A percentile compares a stretch with the other conserved stretches of the same genome.
These are phyloP conservation scores for Uropetala carovei DNA, from an alignment of 2,888 invertebrate species.

Conservation along the genomic window DNA sequence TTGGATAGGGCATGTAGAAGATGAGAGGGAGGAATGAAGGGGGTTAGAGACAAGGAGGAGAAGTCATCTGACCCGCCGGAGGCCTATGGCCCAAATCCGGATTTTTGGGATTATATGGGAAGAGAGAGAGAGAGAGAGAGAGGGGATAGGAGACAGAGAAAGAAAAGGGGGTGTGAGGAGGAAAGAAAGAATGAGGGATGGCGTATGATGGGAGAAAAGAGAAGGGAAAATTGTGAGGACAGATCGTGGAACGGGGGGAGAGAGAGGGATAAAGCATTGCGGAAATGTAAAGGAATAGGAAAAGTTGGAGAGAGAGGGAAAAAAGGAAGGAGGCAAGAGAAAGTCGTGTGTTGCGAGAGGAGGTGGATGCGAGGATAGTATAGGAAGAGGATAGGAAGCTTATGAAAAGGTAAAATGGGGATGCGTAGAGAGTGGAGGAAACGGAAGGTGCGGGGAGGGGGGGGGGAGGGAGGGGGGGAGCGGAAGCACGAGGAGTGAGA, in stretches of 20 bases:
- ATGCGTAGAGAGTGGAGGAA: background rate
- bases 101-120: slow-evolving; percentile 15
- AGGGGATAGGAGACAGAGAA: background rate
- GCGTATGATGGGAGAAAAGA: background rate
- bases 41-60: background rate
- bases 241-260: no score
- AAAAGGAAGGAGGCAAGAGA: background rate
- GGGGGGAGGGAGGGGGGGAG: background rate
- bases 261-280: background rate
- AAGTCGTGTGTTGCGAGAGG: background rate
- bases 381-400: background rate
- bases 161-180: background rate
- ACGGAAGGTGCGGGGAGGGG: background rate
- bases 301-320: background rate
- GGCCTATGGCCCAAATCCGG: background rate
- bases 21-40: background rate
- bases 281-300: background rate
- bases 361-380: background rate
- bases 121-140: background rate
- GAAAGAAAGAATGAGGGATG: background rate
- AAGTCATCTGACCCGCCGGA: background rate
- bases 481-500: no score
- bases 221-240: background rate
- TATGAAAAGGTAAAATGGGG: no score
- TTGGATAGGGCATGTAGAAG: background rate